These are phyloP conservation scores for Diploptera punctata DNA, from an alignment of 2,888 invertebrate species.

Conservation along the genomic window DNA sequence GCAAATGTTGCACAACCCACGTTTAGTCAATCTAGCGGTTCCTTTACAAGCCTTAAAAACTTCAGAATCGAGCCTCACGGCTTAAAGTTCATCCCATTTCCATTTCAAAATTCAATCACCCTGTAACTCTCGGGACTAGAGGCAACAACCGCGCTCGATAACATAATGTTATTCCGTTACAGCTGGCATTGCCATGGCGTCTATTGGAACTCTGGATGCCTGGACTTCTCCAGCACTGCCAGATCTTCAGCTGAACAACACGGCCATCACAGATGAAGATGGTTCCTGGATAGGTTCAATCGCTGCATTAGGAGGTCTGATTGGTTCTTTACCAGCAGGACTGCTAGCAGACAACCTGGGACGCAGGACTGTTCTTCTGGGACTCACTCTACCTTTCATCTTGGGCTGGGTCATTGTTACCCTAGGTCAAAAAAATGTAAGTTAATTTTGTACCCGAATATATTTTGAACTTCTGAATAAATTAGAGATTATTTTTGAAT, in stretches of 20 bases:
- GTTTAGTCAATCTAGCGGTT: no score
- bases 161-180: constrained; percentile 46
- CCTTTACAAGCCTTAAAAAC: no score
- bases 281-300: constrained; percentile 73
- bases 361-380: constrained; percentile 60
- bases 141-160: no score
- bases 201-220: no score
- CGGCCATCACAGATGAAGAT: not conserved
- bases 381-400: no score
- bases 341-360: constrained; percentile 71
- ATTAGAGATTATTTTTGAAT: not conserved
- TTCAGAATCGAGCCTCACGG: no score
- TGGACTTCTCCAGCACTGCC: no score
- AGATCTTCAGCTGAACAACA: constrained; percentile 48
- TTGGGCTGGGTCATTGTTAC: constrained; percentile 70
- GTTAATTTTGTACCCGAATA: not conserved
- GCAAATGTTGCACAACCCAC: no score
- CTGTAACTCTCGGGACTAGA: no score
- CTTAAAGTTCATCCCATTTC: no score
- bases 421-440: constrained; percentile 57
- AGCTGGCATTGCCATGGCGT: constrained; percentile 58
- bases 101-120: no score
- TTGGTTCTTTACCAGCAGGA: constrained; percentile 78
- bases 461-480: not conserved
- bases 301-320: constrained; percentile 77